Conservation (phyloP, 2,797 vertebrate species). For the Sebastes reedi region DNA sequence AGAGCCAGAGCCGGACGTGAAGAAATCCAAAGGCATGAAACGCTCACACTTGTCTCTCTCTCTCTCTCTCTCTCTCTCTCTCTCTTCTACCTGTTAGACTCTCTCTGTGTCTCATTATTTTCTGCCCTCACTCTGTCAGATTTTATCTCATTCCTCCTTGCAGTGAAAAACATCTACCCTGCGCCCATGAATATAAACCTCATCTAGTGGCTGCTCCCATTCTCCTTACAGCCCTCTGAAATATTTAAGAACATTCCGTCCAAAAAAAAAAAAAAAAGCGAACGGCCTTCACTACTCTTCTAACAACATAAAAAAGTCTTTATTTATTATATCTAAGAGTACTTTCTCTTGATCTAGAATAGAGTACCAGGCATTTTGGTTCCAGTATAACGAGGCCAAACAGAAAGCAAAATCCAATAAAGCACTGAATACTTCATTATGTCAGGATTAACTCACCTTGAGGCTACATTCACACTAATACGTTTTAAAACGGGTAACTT, state of each 20-base stretch:
- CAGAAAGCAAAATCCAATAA: neutral
- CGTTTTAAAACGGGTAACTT: too few species aligned
- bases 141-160: conserved; percentile 24
- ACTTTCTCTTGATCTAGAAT: neutral
- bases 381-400: neutral
- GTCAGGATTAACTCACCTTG: neutral
- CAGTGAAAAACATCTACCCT: conserved; percentile 13
- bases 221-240: conserved; percentile 38
- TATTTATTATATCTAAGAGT: conserved; percentile 16
- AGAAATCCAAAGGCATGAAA: conserved; percentile 95
- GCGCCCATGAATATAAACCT: conserved; percentile 36
- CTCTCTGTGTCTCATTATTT: conserved; percentile 17
- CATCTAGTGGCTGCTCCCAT: conserved; percentile 9
- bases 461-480: too few species aligned
- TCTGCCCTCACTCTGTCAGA: conserved; percentile 16
- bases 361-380: neutral
- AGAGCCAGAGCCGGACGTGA: conserved; percentile 97
- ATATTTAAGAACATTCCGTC: conserved; percentile 38
- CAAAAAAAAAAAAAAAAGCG: neutral
- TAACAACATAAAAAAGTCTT: neutral
- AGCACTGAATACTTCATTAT: neutral
- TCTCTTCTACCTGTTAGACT: neutral
- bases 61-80: neutral
- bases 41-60: neutral
- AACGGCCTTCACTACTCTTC: neutral